These are phyloP conservation scores for Podotricha telesiphe DNA, from an alignment of 2,888 invertebrate species.

Conservation along the genomic window DNA sequence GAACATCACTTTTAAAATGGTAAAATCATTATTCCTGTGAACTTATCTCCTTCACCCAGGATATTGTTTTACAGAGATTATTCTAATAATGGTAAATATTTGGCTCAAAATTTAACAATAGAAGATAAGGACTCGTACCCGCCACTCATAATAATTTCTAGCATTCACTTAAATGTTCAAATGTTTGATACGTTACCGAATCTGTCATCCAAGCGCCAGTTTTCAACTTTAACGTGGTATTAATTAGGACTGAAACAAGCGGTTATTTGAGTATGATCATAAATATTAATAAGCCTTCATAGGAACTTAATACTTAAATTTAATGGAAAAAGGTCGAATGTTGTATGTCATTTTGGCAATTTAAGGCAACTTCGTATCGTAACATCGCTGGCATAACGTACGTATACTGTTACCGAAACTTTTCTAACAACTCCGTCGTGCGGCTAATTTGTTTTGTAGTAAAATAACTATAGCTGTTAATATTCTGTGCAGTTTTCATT, in stretches of 20 bases:
- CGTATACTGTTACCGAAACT: constrained; percentile 25
- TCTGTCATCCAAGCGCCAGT: constrained; percentile 24
- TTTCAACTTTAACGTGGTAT: constrained; percentile 31
- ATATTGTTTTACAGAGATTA: no score
- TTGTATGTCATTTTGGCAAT: not conserved
- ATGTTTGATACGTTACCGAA: constrained; percentile 13
- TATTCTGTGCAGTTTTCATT: constrained; percentile 8
- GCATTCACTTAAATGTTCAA: constrained; percentile 15
- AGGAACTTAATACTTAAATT: constrained; percentile 3
- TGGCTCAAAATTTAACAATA: not conserved
- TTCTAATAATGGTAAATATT: not conserved
- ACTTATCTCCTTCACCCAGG: no score
- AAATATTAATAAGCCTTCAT: not conserved
- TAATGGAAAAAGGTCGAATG: not conserved
- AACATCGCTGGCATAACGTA: constrained; percentile 13
- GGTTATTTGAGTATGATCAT: not conserved
- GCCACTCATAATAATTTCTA: constrained; percentile 5
- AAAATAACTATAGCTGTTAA: not conserved
- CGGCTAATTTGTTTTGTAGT: constrained; percentile 24
- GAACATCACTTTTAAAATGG: no score
- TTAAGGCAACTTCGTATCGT: not conserved
- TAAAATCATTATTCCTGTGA: no score
- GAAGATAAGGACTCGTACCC: not conserved
- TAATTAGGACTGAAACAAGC: constrained; percentile 24
- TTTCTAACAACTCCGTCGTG: constrained; percentile 27